A percentile compares a stretch with the other conserved stretches of the same genome.
Conservation (phyloP, 1,140 invertebrate genomes). For the Tribolium madens region DNA sequence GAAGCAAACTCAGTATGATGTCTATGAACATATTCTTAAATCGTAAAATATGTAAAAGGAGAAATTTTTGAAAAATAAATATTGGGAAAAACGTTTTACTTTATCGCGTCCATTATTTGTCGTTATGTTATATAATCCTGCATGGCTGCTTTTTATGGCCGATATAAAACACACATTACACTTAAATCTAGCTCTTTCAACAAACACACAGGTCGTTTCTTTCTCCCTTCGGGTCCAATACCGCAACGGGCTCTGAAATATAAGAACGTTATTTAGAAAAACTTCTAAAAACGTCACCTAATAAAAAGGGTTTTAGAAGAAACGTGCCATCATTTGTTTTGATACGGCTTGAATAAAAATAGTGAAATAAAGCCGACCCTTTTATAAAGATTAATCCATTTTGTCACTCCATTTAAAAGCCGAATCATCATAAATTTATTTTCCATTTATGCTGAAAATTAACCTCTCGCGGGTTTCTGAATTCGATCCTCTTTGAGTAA, state of each 20-base stretch:
- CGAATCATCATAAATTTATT: constrained; percentile 17
- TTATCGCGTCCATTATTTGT: constrained; percentile 38
- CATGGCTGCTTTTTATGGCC: constrained; percentile 39
- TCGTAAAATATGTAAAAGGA: not conserved
- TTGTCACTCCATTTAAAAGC: constrained; percentile 3
- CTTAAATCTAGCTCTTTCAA: constrained; percentile 40
- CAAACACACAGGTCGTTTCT: constrained; percentile 25
- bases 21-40: not conserved
- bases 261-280: constrained; percentile 40
- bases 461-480: not conserved
- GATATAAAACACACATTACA: constrained; percentile 42
- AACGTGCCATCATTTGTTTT: constrained; percentile 42
- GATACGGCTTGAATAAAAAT: not conserved
- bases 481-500: not conserved
- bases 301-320: constrained; percentile 43
- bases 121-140: constrained; percentile 32
- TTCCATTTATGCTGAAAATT: not conserved
- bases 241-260: constrained; percentile 19
- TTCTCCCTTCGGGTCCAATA: constrained; percentile 9
- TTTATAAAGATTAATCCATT: constrained; percentile 1
- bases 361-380: constrained; percentile 14
- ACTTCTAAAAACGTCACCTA: constrained; percentile 40
- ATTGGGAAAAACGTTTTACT: constrained; percentile 19
- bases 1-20: too few species aligned
- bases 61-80: constrained; percentile 16